These are phyloP conservation scores for Xylota segnis DNA, from an alignment of 2,888 invertebrate genomes.

Conservation along the genomic window DNA sequence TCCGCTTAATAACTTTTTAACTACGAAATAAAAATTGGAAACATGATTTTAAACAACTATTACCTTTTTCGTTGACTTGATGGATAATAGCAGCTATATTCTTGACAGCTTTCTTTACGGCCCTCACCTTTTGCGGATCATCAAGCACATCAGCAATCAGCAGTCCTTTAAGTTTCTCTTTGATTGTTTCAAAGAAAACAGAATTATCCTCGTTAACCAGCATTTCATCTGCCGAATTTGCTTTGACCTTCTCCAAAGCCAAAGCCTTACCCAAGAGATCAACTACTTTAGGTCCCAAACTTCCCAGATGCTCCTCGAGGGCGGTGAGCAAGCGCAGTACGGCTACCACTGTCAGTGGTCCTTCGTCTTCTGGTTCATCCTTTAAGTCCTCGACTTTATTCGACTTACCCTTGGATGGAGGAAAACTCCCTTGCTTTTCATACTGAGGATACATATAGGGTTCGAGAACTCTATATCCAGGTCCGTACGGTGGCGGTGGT, in stretches of 20 bases:
- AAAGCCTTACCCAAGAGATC: conserved; percentile 91
- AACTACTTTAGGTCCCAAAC: conserved; percentile 92
- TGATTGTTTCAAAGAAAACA: conserved; percentile 92
- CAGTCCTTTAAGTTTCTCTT: conserved; percentile 93
- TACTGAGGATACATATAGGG: conserved; percentile 83
- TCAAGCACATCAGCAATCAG: conserved; percentile 89
- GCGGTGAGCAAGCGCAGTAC: conserved; percentile 91
- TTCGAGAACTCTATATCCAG: conserved; percentile 81
- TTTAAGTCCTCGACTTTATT: conserved; percentile 80
- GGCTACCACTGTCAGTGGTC: conserved; percentile 87
- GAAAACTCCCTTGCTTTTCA: conserved; percentile 80
- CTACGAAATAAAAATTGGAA: conserved; percentile 60
- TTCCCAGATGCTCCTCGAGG: conserved; percentile 93
- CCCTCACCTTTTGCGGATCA: conserved; percentile 87
- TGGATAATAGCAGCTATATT: conserved; percentile 91
- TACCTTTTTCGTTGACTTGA: conserved; percentile 86
- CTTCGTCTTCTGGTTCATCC: conserved; percentile 85
- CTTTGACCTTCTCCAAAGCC: conserved; percentile 89
- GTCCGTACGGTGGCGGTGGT: conserved; percentile 75
- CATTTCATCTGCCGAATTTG: conserved; percentile 91
- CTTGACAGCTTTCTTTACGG: conserved; percentile 90
- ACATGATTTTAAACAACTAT: conserved; percentile 73
- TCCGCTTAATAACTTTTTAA: conserved; percentile 35
- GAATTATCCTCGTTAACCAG: conserved; percentile 90
- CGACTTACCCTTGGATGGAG: conserved; percentile 78